Percentiles rank a stretch among this genome's conserved stretches.
These are phyloP conservation scores for Pardalotus punctatus DNA, from an alignment of 2,113 vertebrate genomes.

Conservation along the genomic window DNA sequence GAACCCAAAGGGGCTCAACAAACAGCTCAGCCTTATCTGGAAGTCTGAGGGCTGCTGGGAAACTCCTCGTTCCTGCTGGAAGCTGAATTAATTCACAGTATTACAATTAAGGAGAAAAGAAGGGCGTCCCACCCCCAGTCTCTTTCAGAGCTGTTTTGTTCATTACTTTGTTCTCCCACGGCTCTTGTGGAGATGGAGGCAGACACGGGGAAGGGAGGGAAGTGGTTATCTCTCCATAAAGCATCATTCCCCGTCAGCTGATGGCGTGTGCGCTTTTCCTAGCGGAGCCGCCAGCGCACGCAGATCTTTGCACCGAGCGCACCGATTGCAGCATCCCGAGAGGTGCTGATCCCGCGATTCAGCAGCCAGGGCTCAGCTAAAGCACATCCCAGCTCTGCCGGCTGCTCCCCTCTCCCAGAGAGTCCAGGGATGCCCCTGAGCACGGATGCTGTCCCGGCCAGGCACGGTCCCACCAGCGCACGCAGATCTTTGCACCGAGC, in stretches of 20 bases:
- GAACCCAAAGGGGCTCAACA: constrained; percentile 34
- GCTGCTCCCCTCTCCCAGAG: not conserved
- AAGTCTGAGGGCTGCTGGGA: constrained; percentile 48
- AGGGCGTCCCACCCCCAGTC: constrained; percentile 8
- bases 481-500: not conserved
- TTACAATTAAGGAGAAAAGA: constrained; percentile 39
- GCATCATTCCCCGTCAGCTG: not conserved
- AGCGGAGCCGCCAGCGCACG: not conserved
- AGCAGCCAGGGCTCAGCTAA: not conserved
- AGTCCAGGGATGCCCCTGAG: not conserved
- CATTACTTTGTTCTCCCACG: not conserved
- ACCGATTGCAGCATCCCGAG: not conserved
- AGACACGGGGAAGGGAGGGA: not conserved
- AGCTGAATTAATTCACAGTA: constrained; percentile 32
- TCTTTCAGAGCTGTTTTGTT: not conserved
- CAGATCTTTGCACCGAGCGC: not conserved
- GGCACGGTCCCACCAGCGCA: not conserved
- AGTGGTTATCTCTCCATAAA: not conserved
- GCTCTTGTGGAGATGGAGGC: not conserved
- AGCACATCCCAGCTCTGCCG: not conserved
- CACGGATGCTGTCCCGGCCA: fast-evolving
- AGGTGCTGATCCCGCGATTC: not conserved
- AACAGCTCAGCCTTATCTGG: constrained; percentile 51
- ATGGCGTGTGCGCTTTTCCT: not conserved
- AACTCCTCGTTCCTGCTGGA: not conserved